Evolutionary conservation across 2,113 vertebrate genomes (phyloP), one percentile per base, ranked within the genome.

Genomic region (Ophthalmolycus amberensis): DNA sequence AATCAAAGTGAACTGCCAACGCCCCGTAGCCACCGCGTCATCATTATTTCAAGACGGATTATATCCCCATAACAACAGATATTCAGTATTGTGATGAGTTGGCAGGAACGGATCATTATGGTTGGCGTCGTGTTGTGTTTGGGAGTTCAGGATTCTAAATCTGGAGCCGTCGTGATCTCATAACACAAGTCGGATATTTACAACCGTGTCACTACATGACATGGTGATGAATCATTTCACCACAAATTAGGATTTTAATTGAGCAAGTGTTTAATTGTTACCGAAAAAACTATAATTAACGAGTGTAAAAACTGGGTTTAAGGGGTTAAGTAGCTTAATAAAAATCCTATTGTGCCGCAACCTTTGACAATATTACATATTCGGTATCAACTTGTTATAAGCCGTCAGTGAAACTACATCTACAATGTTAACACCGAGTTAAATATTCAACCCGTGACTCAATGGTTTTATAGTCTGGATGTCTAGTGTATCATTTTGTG

Each of bases 111-210:
- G 1, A 6, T 59, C 4, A 56, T 60, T 32, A 52, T 52, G 52
- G 25, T n/a, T 54, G 22, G 16, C 8, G 62, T 62, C 60, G 70
- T 69, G 67, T 63, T 78, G 58, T 48, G 59, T 67, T 44, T 46
- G 40, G 25, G 60, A 63, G 63, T 16, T 42, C 22, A 65, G 77
- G 34, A 20, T 52, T 42, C 44, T 8, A 66, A 46, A 48, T 38
- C 0, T 14, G 70, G 64, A 71, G 42, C 59, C 0, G 40, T 65
- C 60, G 20, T 1, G 5, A 32, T 66, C 9, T n/a, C 66, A 38
- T 60, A 8, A 71, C 65, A 54, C 7, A 29, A 15, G 12, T 2
- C 38, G 29, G 59, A 14, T 60, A 12, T 63, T 74, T 63, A 79
- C 22, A 34, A 16, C n/a, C 2, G 7, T 7, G 27, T 37, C 14